phyloP scores from a whole-genome alignment of 2,113 vertebrate genomes.

The Nothocercus julius region DNA sequence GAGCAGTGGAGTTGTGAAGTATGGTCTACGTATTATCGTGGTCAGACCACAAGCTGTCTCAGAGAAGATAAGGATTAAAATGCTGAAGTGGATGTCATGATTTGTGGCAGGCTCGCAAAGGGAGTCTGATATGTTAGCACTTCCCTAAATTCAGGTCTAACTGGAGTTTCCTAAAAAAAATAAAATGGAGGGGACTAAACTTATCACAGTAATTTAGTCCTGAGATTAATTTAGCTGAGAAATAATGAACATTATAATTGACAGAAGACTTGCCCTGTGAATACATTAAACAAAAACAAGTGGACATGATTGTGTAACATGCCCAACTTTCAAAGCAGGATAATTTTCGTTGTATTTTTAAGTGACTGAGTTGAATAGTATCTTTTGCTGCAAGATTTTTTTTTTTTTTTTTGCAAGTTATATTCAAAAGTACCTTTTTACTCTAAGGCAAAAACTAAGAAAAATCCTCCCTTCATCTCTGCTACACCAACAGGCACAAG shows the following conservation, averaged over 20 bases:
- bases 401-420: not conserved
- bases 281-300: not conserved
- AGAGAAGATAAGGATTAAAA: not conserved
- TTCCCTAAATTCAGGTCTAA: not conserved
- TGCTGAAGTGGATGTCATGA: rapidly evolving
- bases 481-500: not conserved
- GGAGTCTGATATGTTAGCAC: rapidly evolving
- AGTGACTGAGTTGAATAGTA: not conserved
- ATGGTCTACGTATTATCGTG: rapidly evolving
- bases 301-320: not conserved
- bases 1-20: not conserved
- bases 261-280: not conserved
- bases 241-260: not conserved
- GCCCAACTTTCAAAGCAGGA: not conserved
- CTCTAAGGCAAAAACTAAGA: not conserved
- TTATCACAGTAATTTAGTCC: not conserved
- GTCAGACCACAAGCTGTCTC: not conserved
- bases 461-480: not conserved
- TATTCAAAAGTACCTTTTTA: not conserved
- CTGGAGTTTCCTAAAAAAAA: not conserved
- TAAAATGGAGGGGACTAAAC: not conserved
- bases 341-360: not conserved
- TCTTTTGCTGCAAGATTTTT: rapidly evolving
- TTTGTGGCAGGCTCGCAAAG: not conserved
- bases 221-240: not conserved